Percentiles rank a stretch among this genome's conserved stretches.
Evolutionary conservation across 2,113 vertebrate species (phyloP).

Genomic region (Kryptolebias marmoratus): DNA sequence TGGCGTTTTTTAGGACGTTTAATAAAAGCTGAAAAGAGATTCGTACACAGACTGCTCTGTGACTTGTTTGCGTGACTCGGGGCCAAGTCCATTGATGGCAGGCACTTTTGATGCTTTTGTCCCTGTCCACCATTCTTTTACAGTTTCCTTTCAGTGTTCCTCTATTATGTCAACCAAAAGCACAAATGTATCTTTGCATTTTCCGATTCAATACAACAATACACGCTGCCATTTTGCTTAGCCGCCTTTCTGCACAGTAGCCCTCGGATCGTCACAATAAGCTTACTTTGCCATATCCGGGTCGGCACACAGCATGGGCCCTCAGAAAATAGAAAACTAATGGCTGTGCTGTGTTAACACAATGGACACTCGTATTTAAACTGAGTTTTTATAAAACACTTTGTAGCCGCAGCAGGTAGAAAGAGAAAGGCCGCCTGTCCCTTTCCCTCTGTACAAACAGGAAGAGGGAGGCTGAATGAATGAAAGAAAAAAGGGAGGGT

Average conservation of each 20-base stretch:
- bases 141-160: conserved; percentile 70
- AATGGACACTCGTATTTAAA: conserved; percentile 78
- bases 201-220: conserved; percentile 72
- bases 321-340: conserved; percentile 77
- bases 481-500: conserved; percentile 66
- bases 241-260: conserved; percentile 57
- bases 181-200: conserved; percentile 78
- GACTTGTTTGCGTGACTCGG: conserved; percentile 65
- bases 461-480: conserved; percentile 70
- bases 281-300: conserved; percentile 72
- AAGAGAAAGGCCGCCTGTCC: conserved; percentile 72
- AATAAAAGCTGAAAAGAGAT: conserved; percentile 5
- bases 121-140: conserved; percentile 65
- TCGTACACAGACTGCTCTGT: conserved; percentile 30
- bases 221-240: conserved; percentile 63
- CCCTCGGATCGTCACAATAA: conserved; percentile 72
- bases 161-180: conserved; percentile 62
- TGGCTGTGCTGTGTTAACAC: conserved; percentile 69
- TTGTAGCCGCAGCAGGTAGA: conserved; percentile 80
- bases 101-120: conserved; percentile 72
- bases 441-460: conserved; percentile 81
- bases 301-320: conserved; percentile 67
- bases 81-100: conserved; percentile 43
- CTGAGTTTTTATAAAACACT: conserved; percentile 72
- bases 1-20: conserved; percentile 30